A percentile compares a stretch with the other conserved stretches of the same genome.
Evolutionary conservation across 92 coral and sea anemone genomes (phyloP).

Genomic region (Phenganax subtilis): DNA sequence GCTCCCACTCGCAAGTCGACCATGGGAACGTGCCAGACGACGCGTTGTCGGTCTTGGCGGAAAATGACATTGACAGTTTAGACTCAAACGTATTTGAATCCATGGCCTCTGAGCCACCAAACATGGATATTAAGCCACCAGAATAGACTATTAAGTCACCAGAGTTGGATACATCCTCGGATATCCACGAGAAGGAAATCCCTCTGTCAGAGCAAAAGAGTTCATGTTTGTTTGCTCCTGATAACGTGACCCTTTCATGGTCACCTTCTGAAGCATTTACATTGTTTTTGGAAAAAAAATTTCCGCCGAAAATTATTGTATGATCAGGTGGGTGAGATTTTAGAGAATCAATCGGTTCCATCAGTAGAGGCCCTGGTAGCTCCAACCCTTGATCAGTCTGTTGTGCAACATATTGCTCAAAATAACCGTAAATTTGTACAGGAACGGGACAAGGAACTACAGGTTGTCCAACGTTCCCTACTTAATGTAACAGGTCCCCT

Average conservation of each 20-base stretch:
- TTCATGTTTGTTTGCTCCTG: background rate
- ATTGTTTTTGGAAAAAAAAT: slow-evolving; percentile 44
- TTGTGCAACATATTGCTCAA: slow-evolving; percentile 40
- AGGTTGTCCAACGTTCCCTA: too few species aligned
- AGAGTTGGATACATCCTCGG: background rate
- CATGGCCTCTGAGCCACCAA: slow-evolving; percentile 16
- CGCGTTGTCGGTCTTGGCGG: background rate
- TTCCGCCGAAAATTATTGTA: slow-evolving; percentile 46
- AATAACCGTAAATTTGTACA: slow-evolving; percentile 29
- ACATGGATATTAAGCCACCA: background rate
- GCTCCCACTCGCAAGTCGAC: background rate
- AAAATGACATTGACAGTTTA: background rate
- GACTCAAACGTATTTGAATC: background rate
- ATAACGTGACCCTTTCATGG: background rate
- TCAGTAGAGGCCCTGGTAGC: slow-evolving; percentile 35
- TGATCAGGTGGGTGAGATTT: slow-evolving; percentile 49
- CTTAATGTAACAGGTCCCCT: too few species aligned
- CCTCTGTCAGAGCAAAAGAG: background rate
- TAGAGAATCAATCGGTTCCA: slow-evolving; percentile 40
- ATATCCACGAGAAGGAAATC: background rate
- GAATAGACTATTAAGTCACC: background rate
- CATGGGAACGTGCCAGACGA: too few species aligned
- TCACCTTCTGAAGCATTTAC: background rate
- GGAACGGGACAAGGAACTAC: background rate
- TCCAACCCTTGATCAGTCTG: slow-evolving; percentile 42